Evolutionary conservation across 2,888 invertebrate genomes (phyloP), one percentile per base, ranked within the genome.

Genomic region (Euproctis similis): DNA sequence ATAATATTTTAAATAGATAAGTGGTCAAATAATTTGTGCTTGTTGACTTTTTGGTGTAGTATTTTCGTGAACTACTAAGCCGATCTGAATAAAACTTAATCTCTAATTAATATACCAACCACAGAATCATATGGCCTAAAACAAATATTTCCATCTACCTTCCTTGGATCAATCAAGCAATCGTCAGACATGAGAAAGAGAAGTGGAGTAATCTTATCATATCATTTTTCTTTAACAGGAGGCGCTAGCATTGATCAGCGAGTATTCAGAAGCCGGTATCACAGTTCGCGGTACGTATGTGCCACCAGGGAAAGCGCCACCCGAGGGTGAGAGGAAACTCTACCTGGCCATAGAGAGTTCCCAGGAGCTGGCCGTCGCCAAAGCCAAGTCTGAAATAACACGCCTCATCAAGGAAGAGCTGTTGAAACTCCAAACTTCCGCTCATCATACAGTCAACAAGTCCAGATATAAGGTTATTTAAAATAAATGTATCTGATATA

Each of bases 271-370:
- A 71, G 99, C 98, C 0, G 99, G 99, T 18, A 93, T 99, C 39
- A 98, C 98, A 0, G 99, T 99, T 0, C 89, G 98, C 22, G 99
- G 99, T n/a, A 97, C 97, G 0, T 96, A 95, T 62, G 96, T 96
- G 6, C 92, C 92, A 0, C 90, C 93, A 1, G 97, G 97, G 34
- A 96, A 97, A 69, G 85, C 88, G 8, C 92, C 95, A 0, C 95
- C 96, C 0, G 96, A 96, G 46, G 96, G 96, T 12, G 98, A 99
- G 58, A 86, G 98, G 10, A 98, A 98, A 65, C 86, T 99, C 1
- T 99, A 98, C 76, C 87, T 99, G 45, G 97, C 98, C n/a, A 97
- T 99, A 52, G 98, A 99, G 70, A 97, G 98, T 53, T 97, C 97
- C 2, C 96, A 95, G 57, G 98, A 99, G 67, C 87, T 98, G 41